Conservation (phyloP, 2,888 invertebrate species). For the Tinea pellionella region DNA sequence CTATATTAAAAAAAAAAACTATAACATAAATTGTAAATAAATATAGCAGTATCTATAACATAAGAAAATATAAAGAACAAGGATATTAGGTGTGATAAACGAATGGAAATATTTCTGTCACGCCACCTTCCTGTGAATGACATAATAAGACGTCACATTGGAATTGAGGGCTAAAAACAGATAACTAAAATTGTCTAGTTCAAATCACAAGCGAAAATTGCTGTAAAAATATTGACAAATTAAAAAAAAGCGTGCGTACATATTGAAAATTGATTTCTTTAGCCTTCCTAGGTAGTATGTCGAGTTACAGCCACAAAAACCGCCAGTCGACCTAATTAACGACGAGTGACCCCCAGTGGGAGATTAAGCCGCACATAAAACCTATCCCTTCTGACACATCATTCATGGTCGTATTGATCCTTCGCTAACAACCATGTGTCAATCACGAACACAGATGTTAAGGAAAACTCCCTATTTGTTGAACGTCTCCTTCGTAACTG, state of each 20-base stretch:
- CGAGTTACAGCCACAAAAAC: background rate
- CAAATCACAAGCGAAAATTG: no score
- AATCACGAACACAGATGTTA: slow-evolving; percentile 3
- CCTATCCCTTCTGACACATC: slow-evolving; percentile 18
- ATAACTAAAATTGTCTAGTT: background rate
- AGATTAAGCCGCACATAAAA: slow-evolving; percentile 45
- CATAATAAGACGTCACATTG: no score
- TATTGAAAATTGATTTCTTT: background rate
- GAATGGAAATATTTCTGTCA: no score
- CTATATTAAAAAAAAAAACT: background rate
- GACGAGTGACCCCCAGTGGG: background rate
- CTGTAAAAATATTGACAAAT: no score
- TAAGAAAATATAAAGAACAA: no score
- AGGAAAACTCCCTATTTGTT: slow-evolving; percentile 4
- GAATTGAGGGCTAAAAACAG: background rate
- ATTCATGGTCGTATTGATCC: slow-evolving; percentile 8
- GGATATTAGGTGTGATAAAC: no score
- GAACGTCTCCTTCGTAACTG: background rate
- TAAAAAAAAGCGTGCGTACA: background rate
- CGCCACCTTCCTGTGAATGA: no score
- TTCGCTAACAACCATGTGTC: slow-evolving; percentile 6
- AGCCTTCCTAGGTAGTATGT: background rate
- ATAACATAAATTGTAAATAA: no score
- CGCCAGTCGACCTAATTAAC: slow-evolving; percentile 12
- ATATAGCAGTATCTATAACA: no score